Evolutionary conservation across 1,140 invertebrate species (phyloP), one percentile per base, ranked within the genome.

Genomic region (Musca domestica): DNA sequence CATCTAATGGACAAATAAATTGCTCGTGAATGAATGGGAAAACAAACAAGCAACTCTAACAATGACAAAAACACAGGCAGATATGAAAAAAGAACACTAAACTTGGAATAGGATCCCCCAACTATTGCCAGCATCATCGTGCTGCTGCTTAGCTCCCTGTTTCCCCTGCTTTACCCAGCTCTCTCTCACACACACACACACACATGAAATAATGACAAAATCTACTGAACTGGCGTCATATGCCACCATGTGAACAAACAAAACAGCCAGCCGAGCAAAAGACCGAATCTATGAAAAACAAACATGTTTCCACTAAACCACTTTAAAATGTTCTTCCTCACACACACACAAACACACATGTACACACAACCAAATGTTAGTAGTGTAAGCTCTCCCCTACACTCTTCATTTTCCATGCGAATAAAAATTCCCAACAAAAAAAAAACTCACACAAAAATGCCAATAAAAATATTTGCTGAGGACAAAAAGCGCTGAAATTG

Each of bases 1-100:
- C 52, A 56, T 58, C 66, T 67, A 46, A 67, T 58, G 54, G 52
- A 67, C 52, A 27, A 61, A 67, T 47, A 61, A 67, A 67, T 67
- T 67, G 65, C 20, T 67, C 51, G 23, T 46, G 49, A 54, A 67
- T 23, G 34, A 48, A 58, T 22, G 15, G 2, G 14, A 20, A 64
- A 19, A 58, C 23, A 20, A 51, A 20, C 17, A 19, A 20, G 17
- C 48, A 51, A 51, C 17, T 22, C 20, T 51, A 51, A 51, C 48
- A 9, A 51, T 10, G 20, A 22, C 48, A 5, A 41, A n/a, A 51
- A 51, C 27, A 61, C 56, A 61, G 27, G 34, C n/a, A 61, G 12
- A 54, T 22, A 51, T 9, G 23, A 12, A 30, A 30, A 30, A 58
- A 15, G 23, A 15, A 41, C 34, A 41, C 34, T 41, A 41, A 41